Conservation (phyloP, 2,888 invertebrate species). For the Meiosimyza platycephala region DNA sequence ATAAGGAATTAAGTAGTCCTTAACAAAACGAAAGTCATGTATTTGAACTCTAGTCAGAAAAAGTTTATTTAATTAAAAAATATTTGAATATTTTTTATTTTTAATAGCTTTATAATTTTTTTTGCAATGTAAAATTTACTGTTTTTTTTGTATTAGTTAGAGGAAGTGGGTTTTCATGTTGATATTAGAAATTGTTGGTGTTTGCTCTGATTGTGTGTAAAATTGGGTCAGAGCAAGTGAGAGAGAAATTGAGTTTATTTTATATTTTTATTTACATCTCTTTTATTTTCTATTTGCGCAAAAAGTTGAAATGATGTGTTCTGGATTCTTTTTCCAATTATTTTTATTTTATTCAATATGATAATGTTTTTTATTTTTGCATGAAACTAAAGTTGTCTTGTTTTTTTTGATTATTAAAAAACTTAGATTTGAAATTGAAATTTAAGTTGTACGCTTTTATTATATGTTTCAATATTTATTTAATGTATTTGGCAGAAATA, state of each 20-base stretch:
- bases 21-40: too few relatives aligned
- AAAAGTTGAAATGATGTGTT: constrained; percentile 1
- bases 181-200: background rate
- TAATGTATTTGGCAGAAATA: too few relatives aligned
- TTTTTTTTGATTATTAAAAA: background rate
- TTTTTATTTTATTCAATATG: background rate
- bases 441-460: too few relatives aligned
- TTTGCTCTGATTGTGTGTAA: constrained; percentile 14
- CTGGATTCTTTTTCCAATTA: background rate
- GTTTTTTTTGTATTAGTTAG: background rate
- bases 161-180: background rate
- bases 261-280: background rate
- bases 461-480: too few relatives aligned
- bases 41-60: too few relatives aligned
- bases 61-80: too few relatives aligned
- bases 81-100: too few relatives aligned
- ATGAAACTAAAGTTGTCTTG: background rate
- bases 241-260: background rate
- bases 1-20: too few relatives aligned
- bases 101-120: too few relatives aligned
- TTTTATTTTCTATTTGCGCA: background rate
- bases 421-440: background rate
- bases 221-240: constrained; percentile 18
- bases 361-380: background rate
- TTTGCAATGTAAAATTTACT: too few relatives aligned